These are phyloP conservation scores for Echinops telfairi DNA, from an alignment of 2,113 vertebrate genomes.

Conservation along the genomic window DNA sequence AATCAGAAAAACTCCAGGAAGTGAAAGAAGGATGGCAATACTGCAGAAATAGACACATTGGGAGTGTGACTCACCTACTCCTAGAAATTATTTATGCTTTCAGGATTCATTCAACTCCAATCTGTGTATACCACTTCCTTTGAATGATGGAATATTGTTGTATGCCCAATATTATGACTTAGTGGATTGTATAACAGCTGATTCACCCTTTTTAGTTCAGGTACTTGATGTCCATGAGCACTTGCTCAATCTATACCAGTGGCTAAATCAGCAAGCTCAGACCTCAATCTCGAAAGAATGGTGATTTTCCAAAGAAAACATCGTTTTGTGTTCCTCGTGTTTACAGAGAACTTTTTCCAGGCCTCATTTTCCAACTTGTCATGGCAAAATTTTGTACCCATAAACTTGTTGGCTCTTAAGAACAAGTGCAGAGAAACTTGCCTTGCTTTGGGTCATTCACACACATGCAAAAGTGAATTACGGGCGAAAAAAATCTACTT, in stretches of 20 bases:
- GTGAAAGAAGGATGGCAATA: neutral
- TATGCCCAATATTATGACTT: slow-evolving; percentile 3
- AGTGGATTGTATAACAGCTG: slow-evolving; percentile 26
- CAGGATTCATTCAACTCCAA: neutral
- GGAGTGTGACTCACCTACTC: slow-evolving; percentile 28
- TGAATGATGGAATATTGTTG: slow-evolving; percentile 12
- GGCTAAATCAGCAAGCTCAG: neutral
- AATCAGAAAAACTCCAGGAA: slow-evolving; percentile 56
- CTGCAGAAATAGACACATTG: slow-evolving; percentile 23
- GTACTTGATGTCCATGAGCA: neutral
- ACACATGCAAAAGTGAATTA: too few species aligned
- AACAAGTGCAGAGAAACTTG: neutral
- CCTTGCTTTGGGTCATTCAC: neutral
- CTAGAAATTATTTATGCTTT: slow-evolving; percentile 43
- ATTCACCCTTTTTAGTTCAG: neutral
- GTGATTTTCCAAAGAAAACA: slow-evolving; percentile 14
- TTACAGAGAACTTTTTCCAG: neutral
- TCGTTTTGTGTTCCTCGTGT: neutral
- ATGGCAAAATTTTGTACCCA: neutral
- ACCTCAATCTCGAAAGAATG: neutral
- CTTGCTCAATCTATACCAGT: slow-evolving; percentile 11
- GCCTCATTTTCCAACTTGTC: neutral
- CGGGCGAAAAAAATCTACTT: too few species aligned
- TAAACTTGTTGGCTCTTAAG: neutral
- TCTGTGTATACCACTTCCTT: neutral